A percentile compares a stretch with the other conserved stretches of the same genome.
These are phyloP conservation scores for Sander lucioperca DNA, from an alignment of 2,113 vertebrate species.

Conservation along the genomic window DNA sequence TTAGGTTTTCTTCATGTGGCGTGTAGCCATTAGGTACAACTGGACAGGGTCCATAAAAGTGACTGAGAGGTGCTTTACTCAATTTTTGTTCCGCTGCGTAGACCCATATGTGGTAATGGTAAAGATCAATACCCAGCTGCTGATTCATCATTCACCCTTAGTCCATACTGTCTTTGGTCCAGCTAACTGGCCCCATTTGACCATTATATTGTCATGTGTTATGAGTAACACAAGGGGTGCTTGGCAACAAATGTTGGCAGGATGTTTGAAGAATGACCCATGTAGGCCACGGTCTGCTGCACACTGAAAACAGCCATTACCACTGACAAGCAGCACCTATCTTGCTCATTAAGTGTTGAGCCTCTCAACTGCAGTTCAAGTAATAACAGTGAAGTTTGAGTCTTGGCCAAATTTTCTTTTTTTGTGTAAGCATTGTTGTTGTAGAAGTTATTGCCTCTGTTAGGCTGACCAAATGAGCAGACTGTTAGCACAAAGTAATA, in stretches of 20 bases:
- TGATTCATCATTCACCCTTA: conserved; percentile 71
- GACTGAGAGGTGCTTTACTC: conserved; percentile 72
- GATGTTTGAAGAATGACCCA: conserved; percentile 77
- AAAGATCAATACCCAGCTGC: conserved; percentile 71
- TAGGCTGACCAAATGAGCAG: conserved; percentile 3
- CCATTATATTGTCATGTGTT: conserved; percentile 77
- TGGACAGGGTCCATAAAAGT: conserved; percentile 72
- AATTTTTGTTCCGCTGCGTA: conserved; percentile 59
- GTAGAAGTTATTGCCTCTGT: neutral
- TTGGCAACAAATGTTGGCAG: conserved; percentile 76
- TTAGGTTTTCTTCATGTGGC: conserved; percentile 46
- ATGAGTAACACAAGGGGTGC: conserved; percentile 68
- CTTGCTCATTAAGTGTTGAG: conserved; percentile 71
- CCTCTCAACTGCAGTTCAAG: conserved; percentile 54
- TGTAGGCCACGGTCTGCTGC: conserved; percentile 66
- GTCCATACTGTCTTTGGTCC: conserved; percentile 63
- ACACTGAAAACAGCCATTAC: conserved; percentile 78
- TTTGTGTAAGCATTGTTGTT: conserved; percentile 15
- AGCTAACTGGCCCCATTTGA: conserved; percentile 78
- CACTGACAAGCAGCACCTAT: conserved; percentile 76
- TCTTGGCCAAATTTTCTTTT: conserved; percentile 28
- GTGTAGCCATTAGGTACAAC: conserved; percentile 59
- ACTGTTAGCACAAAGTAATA: neutral
- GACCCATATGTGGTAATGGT: conserved; percentile 64
- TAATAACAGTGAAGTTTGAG: conserved; percentile 48